phyloP scores from a whole-genome alignment of 2,888 invertebrate genomes.

The Byasa hedistus region DNA sequence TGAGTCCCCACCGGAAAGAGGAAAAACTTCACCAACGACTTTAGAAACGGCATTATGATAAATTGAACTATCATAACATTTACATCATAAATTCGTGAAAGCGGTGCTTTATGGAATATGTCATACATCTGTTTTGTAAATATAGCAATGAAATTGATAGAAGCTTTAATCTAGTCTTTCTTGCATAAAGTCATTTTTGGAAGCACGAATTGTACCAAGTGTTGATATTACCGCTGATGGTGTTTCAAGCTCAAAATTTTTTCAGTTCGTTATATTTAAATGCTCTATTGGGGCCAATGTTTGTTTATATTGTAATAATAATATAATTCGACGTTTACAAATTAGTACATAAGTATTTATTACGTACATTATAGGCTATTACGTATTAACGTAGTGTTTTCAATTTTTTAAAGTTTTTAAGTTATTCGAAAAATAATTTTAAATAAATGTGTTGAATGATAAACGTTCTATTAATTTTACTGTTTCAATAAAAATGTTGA shows the following conservation, averaged over 20 bases:
- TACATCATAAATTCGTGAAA: constrained; percentile 35
- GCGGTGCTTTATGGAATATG: constrained; percentile 59
- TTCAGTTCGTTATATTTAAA: constrained; percentile 42
- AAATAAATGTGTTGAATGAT: constrained; percentile 72
- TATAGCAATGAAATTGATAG: constrained; percentile 67
- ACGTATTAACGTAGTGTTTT: constrained; percentile 64
- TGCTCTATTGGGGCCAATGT: constrained; percentile 72
- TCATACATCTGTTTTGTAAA: constrained; percentile 45
- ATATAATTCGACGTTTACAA: constrained; percentile 57
- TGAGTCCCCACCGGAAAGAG: constrained; percentile 63
- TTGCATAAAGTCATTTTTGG: constrained; percentile 65
- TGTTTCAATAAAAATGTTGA: constrained; percentile 4
- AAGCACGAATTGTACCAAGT: constrained; percentile 58
- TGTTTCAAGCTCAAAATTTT: constrained; percentile 55
- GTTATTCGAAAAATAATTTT: constrained; percentile 74
- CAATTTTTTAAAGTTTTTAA: constrained; percentile 75
- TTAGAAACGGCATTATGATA: constrained; percentile 83
- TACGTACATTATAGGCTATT: constrained; percentile 59
- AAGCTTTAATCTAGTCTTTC: constrained; percentile 79
- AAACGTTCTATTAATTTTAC: constrained; percentile 35
- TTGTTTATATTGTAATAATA: constrained; percentile 52
- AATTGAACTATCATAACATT: constrained; percentile 33
- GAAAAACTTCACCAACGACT: constrained; percentile 73
- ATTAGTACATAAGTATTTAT: constrained; percentile 75
- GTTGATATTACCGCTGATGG: constrained; percentile 44